A percentile compares a stretch with the other conserved stretches of the same genome.
Conservation (phyloP, 2,888 invertebrate genomes). For the Macropis europaea region DNA sequence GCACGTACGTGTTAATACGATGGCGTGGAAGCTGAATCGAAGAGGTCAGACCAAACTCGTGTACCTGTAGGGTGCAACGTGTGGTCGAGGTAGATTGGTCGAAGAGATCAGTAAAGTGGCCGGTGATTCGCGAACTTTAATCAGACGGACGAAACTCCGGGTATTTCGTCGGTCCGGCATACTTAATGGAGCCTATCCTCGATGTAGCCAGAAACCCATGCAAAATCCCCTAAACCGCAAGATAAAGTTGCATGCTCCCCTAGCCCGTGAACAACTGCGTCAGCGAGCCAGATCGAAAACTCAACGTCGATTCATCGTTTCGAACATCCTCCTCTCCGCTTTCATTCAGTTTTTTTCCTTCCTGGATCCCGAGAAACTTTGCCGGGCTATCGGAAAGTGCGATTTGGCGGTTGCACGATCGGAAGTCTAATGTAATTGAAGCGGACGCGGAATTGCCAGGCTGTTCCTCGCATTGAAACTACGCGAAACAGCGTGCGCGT, state of each 20-base stretch:
- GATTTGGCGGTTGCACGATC: background rate
- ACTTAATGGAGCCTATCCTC: constrained; percentile 60
- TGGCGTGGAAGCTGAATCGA: background rate
- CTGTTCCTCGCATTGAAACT: background rate
- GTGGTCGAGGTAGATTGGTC: constrained; percentile 51
- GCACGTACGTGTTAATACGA: too few relatives aligned
- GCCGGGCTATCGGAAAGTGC: background rate
- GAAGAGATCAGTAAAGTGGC: constrained; percentile 58
- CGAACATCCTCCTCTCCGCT: too few relatives aligned
- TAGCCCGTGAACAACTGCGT: constrained; percentile 2
- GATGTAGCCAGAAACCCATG: constrained; percentile 52
- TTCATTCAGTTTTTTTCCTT: too few relatives aligned
- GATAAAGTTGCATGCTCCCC: constrained; percentile 45
- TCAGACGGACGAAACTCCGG: constrained; percentile 59
- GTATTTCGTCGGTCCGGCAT: constrained; percentile 37
- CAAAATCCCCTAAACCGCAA: constrained; percentile 49
- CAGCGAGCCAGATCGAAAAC: background rate
- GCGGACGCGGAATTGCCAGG: constrained; percentile 1
- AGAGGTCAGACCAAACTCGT: constrained; percentile 34
- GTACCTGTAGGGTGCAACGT: constrained; percentile 19
- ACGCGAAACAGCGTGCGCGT: constrained; percentile 7
- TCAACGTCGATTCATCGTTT: background rate
- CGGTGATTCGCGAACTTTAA: constrained; percentile 65
- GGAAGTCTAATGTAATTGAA: constrained; percentile 39
- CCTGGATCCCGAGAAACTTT: background rate